Evolutionary conservation across 2,797 vertebrate species (phyloP).

Genomic region (Alosa sapidissima): DNA sequence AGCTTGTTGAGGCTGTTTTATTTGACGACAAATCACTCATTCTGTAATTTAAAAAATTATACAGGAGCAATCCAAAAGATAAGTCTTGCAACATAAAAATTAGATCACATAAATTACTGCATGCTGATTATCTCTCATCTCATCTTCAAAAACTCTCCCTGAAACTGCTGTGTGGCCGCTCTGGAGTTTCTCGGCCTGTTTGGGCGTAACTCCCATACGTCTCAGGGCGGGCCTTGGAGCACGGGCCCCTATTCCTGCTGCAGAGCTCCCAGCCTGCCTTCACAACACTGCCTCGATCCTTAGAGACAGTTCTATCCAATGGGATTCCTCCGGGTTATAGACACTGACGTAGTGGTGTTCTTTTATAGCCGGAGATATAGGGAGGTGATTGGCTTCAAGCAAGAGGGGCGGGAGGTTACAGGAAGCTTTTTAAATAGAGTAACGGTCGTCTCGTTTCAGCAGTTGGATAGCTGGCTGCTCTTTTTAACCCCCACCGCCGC

Average conservation of each 20-base stretch:
- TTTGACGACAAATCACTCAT: constrained; percentile 22
- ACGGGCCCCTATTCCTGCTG: not conserved
- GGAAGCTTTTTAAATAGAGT: constrained; percentile 49
- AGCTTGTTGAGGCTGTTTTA: constrained; percentile 16
- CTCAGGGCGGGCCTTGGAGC: not conserved
- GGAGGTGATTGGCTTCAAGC: not conserved
- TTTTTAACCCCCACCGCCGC: constrained; percentile 39
- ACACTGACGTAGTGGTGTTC: constrained; percentile 39
- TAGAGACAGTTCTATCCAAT: constrained; percentile 21
- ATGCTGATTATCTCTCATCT: not conserved
- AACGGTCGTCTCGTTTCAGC: constrained; percentile 37
- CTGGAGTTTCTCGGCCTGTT: not conserved
- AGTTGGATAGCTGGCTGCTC: constrained; percentile 39
- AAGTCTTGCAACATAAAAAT: constrained; percentile 4
- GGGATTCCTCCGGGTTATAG: constrained; percentile 30
- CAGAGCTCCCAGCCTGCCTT: not conserved
- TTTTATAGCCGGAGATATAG: constrained; percentile 43
- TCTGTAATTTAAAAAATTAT: constrained; percentile 17
- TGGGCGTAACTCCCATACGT: too few relatives aligned
- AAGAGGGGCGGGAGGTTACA: not conserved
- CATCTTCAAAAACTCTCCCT: constrained; percentile 1
- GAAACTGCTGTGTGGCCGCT: not conserved
- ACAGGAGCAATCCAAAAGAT: constrained; percentile 3
- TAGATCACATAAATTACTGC: not conserved
- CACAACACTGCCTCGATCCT: constrained; percentile 27